Base-by-base conservation (phyloP, 1,140 invertebrate genomes). In the Amphibalanus amphitrite region DNA sequence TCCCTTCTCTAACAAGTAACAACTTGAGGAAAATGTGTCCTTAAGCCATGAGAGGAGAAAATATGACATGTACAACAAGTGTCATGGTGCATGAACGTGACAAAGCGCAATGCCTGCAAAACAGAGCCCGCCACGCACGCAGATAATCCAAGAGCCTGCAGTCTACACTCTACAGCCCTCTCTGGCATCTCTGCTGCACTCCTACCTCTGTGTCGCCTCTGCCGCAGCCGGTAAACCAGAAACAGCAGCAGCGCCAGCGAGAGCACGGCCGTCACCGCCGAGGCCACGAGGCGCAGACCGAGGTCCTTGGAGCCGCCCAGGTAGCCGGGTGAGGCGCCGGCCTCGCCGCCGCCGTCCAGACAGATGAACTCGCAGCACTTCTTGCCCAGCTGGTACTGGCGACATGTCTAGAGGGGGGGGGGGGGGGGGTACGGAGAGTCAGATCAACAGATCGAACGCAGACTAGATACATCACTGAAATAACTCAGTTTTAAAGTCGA, bases 341-440 rank as follows among this genome's bases (percentile, higher is more conserved):
- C 73, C 29, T 70, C 70, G 28, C 73, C 67, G 69, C 69, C 77
- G 75, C 80, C 80, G 71, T 72, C 72, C 76, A 92, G 78, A 78
- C 92, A 95, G 75, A 90, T 89, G 75, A 92, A 93, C 78, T 93
- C 88, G 79, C 92, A 95, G 79, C 92, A 95, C 23, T 86, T 87
- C 75, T 85, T 88, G 20, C 90, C 88, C 69, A 91, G 85, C 72
- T 88, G 85, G 78, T 91, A 91, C 70, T 90, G 90, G 77, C 89
- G 89, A 78, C 90, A 93, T 77, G 90, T 87, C 85, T 90, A 85
- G 71, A 81, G 79, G 67, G 78, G 77, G 28, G n/a, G 81, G 6
- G 38, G 17, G 17, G 3, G 25, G 15, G 6, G 15, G 28, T 15
- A 69, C 6, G 67, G 4, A 4, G 15, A 69, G 67, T 15, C 29